phyloP scores from a whole-genome alignment of 2,113 vertebrate genomes.

The Notechis scutatus region DNA sequence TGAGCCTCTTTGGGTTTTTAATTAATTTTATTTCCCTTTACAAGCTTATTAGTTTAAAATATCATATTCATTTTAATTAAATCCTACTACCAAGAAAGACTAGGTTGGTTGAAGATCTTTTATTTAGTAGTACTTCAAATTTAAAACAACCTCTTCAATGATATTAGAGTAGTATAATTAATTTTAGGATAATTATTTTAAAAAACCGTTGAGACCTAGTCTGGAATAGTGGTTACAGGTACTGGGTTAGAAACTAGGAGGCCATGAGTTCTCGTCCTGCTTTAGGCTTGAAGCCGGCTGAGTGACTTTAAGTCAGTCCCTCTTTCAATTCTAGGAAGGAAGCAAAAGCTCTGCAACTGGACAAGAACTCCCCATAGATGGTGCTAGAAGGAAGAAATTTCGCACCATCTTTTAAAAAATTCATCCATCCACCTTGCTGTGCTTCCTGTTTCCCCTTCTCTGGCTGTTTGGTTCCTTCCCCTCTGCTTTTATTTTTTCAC shows the following conservation, averaged over 20 bases:
- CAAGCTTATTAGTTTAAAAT: not conserved
- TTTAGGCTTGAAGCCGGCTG: not conserved
- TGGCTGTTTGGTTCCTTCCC: not conserved
- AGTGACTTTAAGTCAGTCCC: not conserved
- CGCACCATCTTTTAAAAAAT: not conserved
- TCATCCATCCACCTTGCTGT: not conserved
- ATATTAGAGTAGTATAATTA: not conserved
- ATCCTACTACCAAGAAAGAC: not conserved
- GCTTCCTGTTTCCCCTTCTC: not conserved
- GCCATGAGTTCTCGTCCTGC: not conserved
- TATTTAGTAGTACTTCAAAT: not conserved
- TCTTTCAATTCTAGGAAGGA: not conserved
- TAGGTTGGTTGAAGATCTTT: not conserved
- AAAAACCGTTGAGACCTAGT: not conserved
- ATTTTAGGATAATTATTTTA: not conserved
- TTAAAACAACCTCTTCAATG: not conserved
- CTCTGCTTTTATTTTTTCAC: not conserved
- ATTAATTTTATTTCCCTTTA: not conserved
- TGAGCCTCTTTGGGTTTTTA: not conserved
- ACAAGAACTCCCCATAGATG: not conserved
- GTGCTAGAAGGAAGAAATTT: not conserved
- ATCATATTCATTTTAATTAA: not conserved
- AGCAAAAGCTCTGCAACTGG: not conserved
- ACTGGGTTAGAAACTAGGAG: not conserved
- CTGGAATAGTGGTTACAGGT: not conserved